A percentile compares a stretch with the other conserved stretches of the same genome.
These are phyloP conservation scores for Caenorhabditis macrosperma DNA, from an alignment of 2,888 invertebrate genomes.

Conservation along the genomic window DNA sequence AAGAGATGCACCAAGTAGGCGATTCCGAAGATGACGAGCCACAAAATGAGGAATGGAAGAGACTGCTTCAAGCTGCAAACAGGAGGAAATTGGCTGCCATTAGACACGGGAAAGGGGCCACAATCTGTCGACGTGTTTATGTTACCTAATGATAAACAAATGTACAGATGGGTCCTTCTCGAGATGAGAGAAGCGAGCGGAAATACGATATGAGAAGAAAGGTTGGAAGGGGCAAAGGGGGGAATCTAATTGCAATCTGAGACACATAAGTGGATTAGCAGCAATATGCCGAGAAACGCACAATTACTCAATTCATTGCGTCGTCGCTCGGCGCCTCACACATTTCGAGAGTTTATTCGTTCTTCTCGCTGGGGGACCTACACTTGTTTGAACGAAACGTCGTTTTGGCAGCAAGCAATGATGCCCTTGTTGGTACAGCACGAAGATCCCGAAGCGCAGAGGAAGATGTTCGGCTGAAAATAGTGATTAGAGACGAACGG, in stretches of 20 bases:
- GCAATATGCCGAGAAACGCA: constrained; percentile 34
- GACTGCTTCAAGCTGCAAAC: constrained; percentile 44
- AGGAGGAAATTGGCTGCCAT: constrained; percentile 24
- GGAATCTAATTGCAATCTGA: constrained; percentile 50
- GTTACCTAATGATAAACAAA: constrained; percentile 60
- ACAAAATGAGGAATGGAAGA: constrained; percentile 44
- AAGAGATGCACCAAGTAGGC: constrained; percentile 42
- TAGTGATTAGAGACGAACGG: not conserved
- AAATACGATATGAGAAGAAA: constrained; percentile 36
- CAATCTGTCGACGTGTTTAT: constrained; percentile 42
- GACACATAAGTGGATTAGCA: constrained; percentile 51
- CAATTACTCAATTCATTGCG: constrained; percentile 32
- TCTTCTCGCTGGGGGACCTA: constrained; percentile 10
- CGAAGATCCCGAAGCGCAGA: constrained; percentile 40
- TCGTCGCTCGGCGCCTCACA: constrained; percentile 17
- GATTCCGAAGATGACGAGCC: constrained; percentile 44
- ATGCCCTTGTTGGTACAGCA: constrained; percentile 45
- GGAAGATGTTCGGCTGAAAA: constrained; percentile 57
- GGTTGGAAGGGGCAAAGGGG: constrained; percentile 18
- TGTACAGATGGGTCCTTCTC: constrained; percentile 47
- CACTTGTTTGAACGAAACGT: constrained; percentile 53
- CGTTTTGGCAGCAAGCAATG: constrained; percentile 53
- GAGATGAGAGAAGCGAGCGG: constrained; percentile 11
- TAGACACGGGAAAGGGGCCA: constrained; percentile 4
- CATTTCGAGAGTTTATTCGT: constrained; percentile 11